Evolutionary conservation across 2,113 vertebrate species (phyloP), one percentile per base, ranked within the genome.

Genomic region (Tetrao urogallus): DNA sequence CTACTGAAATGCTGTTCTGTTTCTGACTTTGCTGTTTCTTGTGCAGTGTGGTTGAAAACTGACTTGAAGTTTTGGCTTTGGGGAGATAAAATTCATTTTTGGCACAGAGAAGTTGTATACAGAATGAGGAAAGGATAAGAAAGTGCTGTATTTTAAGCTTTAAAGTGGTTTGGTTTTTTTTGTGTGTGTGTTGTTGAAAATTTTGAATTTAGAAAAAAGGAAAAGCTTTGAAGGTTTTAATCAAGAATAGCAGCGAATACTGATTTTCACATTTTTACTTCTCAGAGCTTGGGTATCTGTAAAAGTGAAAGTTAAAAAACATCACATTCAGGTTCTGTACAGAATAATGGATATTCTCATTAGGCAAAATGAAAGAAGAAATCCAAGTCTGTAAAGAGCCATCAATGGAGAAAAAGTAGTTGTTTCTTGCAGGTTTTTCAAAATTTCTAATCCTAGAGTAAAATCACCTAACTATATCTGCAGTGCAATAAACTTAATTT

Each of bases 1-100:
- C 95, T 95, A 95, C 95, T 96, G 88, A 96, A 94, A 95, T 94
- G 93, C 96, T 94, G 94, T 95, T 95, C 92, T 92, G 88, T 90
- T 95, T 94, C 89, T 90, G 87, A 87, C 92, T 95, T 93, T 91
- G 50, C 87, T 78, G 70, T 94, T 95, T 94, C 91, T 81, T 86
- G 72, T 90, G 79, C 79, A 83, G 91, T 87, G 82, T 90, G 85
- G 86, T 86, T 95, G 91, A 93, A 94, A 92, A 77, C 43, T 88
- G 61, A 88, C 50, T 90, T 1, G 0, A 88, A 80, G 69, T 83
- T 95, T 94, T 96, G 93, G 82, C 90, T 93, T 93, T 77, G 50
- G 65, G 71, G 56, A 95, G 75, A 67, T 89, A 57, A 80, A 82
- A 89, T 91, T 88, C 34, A 17, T 66, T 77, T 95, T 85, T 93